Evolutionary conservation across 2,113 vertebrate species (phyloP).

Genomic region (Rhombomys opimus): DNA sequence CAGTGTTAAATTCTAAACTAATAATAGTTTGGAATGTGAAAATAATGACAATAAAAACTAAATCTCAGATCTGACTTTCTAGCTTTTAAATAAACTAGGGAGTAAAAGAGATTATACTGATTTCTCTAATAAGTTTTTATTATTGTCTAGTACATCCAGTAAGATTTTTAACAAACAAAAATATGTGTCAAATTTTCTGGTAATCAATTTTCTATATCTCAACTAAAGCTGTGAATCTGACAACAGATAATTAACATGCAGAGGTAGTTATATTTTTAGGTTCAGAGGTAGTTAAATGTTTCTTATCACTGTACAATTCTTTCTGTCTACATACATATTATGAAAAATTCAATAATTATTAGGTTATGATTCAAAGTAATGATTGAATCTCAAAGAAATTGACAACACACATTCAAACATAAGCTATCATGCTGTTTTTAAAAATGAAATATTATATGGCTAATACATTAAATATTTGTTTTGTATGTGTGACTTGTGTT

Average conservation of each 20-base stretch:
- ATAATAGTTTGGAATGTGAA: not conserved
- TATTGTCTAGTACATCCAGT: not conserved
- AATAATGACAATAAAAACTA: not conserved
- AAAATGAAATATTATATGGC: not conserved
- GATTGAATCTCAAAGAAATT: not conserved
- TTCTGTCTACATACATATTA: not conserved
- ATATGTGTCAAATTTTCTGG: not conserved
- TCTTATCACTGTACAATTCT: not conserved
- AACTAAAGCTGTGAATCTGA: not conserved
- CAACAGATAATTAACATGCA: not conserved
- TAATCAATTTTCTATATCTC: not conserved
- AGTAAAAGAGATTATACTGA: not conserved
- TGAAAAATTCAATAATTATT: not conserved
- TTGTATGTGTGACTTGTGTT: not conserved
- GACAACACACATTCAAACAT: not conserved
- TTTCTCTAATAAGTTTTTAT: not conserved
- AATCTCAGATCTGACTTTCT: not conserved
- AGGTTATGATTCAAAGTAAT: slow-evolving; percentile 34
- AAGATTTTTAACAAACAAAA: not conserved
- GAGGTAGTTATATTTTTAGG: not conserved
- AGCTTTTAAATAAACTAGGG: not conserved
- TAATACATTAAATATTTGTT: not conserved
- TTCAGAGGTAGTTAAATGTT: not conserved
- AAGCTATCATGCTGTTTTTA: not conserved
- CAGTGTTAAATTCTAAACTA: not conserved